Percentiles rank a stretch among this genome's conserved stretches.
Conservation (phyloP, 2,113 vertebrate genomes). For the Cercocebus atys region DNA sequence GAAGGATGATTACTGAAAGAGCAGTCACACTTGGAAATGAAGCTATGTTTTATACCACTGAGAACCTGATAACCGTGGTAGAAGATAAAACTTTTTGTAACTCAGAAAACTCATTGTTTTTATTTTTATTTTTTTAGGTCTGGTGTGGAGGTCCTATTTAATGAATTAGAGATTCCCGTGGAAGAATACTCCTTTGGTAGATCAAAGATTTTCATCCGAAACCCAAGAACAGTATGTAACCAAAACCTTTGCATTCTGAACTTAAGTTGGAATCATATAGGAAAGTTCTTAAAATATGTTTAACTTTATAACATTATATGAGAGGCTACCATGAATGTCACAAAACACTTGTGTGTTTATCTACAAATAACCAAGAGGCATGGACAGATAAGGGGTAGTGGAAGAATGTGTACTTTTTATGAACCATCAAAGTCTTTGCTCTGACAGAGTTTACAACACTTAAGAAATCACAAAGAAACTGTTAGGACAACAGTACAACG, state of each 20-base stretch:
- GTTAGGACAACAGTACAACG: background rate
- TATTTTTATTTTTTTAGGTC: conserved; percentile 78
- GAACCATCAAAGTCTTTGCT: background rate
- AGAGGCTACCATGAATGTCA: background rate
- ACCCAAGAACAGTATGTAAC: conserved; percentile 94
- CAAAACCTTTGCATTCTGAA: conserved; percentile 20
- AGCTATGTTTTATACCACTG: background rate
- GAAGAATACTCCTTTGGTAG: conserved; percentile 96
- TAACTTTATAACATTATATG: background rate
- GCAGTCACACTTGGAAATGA: background rate
- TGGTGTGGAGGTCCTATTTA: conserved; percentile 95
- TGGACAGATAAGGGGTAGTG: background rate
- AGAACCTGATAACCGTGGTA: background rate
- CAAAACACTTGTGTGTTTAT: background rate
- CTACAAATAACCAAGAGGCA: background rate
- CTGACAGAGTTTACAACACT: background rate
- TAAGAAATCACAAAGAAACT: background rate
- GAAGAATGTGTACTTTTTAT: background rate
- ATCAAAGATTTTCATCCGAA: conserved; percentile 99
- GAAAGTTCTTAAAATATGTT: background rate
- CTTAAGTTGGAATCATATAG: background rate
- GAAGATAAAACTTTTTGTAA: conserved; percentile 13
- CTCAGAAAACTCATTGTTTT: background rate
- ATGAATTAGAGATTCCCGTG: conserved; percentile 88
- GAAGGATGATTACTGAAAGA: background rate